Conservation (phyloP, 2,113 vertebrate genomes). For the Macrotis lagotis region DNA sequence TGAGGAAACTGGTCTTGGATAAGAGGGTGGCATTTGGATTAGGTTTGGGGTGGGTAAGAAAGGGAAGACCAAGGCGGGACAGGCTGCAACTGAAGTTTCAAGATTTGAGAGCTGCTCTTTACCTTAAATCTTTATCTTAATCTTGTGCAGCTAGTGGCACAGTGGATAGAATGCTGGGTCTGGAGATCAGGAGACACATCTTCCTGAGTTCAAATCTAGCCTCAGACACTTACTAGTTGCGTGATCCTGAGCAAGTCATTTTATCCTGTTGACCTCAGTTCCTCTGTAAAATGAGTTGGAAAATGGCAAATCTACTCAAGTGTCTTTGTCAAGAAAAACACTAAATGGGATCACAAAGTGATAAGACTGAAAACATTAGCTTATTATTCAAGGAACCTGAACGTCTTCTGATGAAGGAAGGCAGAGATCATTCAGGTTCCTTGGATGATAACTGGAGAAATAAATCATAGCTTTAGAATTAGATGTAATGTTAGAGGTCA, state of each 20-base stretch:
- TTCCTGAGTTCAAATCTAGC: neutral
- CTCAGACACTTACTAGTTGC: neutral
- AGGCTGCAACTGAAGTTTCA: neutral
- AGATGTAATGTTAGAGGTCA: neutral
- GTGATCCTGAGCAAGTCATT: neutral
- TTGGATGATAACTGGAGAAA: neutral
- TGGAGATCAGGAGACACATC: too few species aligned
- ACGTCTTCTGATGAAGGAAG: neutral
- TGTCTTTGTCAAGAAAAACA: neutral
- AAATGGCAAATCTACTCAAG: neutral
- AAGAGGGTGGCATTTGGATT: neutral
- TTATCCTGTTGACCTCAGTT: neutral
- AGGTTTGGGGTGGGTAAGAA: neutral
- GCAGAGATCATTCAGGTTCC: neutral
- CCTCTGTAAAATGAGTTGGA: neutral
- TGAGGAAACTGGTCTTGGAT: neutral
- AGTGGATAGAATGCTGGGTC: neutral
- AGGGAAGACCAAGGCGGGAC: neutral
- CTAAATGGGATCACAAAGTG: neutral
- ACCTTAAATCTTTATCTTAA: neutral
- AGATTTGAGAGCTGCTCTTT: conserved; percentile 62
- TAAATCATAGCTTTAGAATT: neutral
- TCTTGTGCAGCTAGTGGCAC: neutral
- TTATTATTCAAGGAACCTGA: neutral
- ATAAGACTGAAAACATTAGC: neutral